A percentile compares a stretch with the other conserved stretches of the same genome.
Evolutionary conservation across 2,888 invertebrate genomes (phyloP).

Genomic region (Lamellibrachia columna): DNA sequence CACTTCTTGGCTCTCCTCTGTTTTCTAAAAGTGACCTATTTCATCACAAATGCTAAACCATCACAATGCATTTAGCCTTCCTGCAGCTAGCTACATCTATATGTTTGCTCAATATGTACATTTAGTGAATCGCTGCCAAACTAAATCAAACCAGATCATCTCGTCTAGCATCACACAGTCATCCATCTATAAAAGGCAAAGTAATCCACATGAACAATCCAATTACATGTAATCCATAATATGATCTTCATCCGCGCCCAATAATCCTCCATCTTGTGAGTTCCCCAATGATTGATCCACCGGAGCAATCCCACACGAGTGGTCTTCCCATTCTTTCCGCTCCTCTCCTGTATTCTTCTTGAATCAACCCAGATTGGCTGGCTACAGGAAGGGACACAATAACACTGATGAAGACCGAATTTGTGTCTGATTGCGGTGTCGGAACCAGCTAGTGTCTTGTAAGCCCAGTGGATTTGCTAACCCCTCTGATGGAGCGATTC

Average conservation of each 20-base stretch:
- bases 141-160: background rate
- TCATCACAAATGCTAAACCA: background rate
- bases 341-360: background rate
- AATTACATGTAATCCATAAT: background rate
- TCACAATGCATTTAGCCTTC: background rate
- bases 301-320: background rate
- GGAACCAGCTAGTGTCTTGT: background rate
- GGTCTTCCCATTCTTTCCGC: background rate
- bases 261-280: background rate
- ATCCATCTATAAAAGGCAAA: background rate
- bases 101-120: background rate
- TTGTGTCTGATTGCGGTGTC: background rate
- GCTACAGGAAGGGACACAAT: background rate
- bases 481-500: background rate
- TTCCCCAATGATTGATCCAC: background rate
- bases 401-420: background rate
- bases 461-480: background rate
- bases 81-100: background rate
- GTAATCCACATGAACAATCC: slow-evolving; percentile 6
- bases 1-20: too few species aligned
- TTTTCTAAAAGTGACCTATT: background rate
- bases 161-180: background rate
- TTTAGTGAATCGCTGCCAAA: background rate
- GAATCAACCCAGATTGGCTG: background rate
- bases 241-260: background rate